A percentile compares a stretch with the other conserved stretches of the same genome.
phyloP scores from a whole-genome alignment of 2,113 vertebrate species.

The Micronycteris hirsuta region DNA sequence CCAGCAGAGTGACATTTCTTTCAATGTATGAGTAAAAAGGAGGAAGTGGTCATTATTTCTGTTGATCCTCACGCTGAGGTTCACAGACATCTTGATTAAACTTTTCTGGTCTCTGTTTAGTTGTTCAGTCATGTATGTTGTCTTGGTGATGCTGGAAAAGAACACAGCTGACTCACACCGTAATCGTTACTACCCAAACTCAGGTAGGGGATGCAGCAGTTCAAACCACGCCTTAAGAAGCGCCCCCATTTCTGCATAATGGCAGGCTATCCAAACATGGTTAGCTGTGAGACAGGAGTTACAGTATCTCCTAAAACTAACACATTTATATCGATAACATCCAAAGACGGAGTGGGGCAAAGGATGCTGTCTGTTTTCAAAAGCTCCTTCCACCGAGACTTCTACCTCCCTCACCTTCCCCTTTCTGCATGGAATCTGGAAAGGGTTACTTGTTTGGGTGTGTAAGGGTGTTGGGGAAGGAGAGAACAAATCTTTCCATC shows the following conservation, averaged over 20 bases:
- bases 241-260: neutral
- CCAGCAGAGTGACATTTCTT: slow-evolving; percentile 29
- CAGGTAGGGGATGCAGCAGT: neutral
- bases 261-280: neutral
- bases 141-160: slow-evolving; percentile 28
- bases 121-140: neutral
- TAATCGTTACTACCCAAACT: neutral
- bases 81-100: neutral
- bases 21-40: neutral
- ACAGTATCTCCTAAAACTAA: neutral
- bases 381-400: neutral
- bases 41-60: neutral
- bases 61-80: neutral
- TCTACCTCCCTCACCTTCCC: neutral
- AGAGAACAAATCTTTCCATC: neutral
- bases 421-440: neutral
- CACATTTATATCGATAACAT: neutral
- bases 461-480: neutral
- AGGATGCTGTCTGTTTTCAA: neutral
- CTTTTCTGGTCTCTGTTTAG: neutral
- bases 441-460: neutral
- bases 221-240: neutral
- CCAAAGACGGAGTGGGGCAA: neutral
- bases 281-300: neutral
- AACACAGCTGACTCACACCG: neutral